Evolutionary conservation across 2,113 vertebrate species (phyloP).

Genomic region (Colaptes auratus): DNA sequence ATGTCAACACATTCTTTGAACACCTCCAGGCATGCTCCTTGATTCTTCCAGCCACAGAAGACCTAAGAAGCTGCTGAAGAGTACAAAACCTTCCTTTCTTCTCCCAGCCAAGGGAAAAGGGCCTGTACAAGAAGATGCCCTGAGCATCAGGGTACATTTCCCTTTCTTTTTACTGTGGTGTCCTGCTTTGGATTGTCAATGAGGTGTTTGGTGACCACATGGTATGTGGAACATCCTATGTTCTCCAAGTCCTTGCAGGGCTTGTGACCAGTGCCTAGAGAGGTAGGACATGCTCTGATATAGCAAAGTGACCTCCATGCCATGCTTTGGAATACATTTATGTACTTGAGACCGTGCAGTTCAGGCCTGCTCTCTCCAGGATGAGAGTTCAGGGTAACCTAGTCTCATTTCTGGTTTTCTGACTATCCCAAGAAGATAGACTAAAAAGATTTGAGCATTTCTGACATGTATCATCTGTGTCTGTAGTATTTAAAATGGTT

Average conservation of each 20-base stretch:
- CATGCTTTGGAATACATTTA: neutral
- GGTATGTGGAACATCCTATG: neutral
- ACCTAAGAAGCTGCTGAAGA: neutral
- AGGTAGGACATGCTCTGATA: neutral
- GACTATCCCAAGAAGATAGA: neutral
- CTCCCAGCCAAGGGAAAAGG: neutral
- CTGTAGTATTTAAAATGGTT: neutral
- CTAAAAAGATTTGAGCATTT: neutral
- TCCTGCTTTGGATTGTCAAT: neutral
- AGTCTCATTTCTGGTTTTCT: neutral
- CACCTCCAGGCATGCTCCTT: too few species aligned
- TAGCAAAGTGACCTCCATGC: neutral
- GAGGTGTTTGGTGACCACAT: neutral
- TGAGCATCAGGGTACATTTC: neutral
- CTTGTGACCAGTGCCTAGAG: neutral
- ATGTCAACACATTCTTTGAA: too few species aligned
- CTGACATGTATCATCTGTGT: neutral
- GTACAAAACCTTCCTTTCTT: neutral
- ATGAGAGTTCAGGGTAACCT: neutral
- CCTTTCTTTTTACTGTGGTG: neutral
- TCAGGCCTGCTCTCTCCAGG: neutral
- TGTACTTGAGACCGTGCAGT: neutral
- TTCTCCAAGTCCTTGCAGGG: neutral
- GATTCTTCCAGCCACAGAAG: too few species aligned
- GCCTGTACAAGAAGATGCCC: neutral